These are phyloP conservation scores for Conus ventricosus DNA, from an alignment of 1,140 invertebrate species.

Conservation along the genomic window DNA sequence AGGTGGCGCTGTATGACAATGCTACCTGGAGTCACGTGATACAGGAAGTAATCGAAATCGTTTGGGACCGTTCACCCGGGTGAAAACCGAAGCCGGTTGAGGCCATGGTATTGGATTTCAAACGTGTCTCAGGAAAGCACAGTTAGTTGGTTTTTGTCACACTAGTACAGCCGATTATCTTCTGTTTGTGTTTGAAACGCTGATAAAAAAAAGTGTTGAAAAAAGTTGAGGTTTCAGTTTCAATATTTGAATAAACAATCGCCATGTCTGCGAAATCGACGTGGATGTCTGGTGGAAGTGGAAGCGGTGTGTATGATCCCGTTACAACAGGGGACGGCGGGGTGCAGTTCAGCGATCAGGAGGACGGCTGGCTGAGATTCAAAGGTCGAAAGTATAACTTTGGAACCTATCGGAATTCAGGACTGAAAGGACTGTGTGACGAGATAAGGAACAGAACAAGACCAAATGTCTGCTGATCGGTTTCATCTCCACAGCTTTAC, in stretches of 20 bases:
- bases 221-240: neutral
- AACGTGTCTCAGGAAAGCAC: neutral
- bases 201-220: too few species aligned
- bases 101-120: neutral
- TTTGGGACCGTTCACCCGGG: neutral
- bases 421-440: conserved; percentile 2
- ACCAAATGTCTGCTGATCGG: neutral
- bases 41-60: conserved; percentile 17
- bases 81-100: conserved; percentile 13
- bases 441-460: conserved; percentile 6
- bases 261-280: conserved; percentile 3
- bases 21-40: conserved; percentile 25
- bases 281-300: conserved; percentile 28
- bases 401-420: neutral
- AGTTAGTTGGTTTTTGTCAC: too few species aligned
- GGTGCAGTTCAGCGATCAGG: neutral
- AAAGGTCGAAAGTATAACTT: conserved; percentile 24
- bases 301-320: conserved; percentile 22
- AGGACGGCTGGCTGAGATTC: neutral
- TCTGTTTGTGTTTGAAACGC: neutral
- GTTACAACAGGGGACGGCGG: neutral
- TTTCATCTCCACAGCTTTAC: neutral
- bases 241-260: neutral
- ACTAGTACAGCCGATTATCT: neutral
- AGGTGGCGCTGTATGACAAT: conserved; percentile 10